These are phyloP conservation scores for Euthynnus affinis DNA, from an alignment of 2,797 vertebrate species.

Conservation along the genomic window DNA sequence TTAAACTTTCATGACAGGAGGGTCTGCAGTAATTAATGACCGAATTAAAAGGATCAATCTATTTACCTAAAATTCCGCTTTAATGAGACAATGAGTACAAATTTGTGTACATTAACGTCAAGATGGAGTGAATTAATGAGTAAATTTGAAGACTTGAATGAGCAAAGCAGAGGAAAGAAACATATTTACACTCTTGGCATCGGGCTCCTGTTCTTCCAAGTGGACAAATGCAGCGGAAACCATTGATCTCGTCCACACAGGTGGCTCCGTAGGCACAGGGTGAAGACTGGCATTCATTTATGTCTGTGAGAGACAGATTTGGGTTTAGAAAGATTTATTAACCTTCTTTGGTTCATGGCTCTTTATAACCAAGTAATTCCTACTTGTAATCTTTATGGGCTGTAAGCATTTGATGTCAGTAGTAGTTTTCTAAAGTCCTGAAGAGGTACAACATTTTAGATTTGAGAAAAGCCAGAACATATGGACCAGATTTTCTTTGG, in stretches of 20 bases:
- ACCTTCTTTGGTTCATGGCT: too few species aligned
- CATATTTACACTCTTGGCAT: constrained; percentile 94
- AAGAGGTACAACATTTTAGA: neutral
- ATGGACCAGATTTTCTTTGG: too few species aligned
- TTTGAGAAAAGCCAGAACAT: too few species aligned
- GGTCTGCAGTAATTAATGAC: neutral
- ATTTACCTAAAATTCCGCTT: neutral
- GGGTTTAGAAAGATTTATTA: neutral
- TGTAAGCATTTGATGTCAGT: neutral
- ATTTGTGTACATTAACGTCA: neutral
- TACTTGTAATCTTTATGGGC: neutral
- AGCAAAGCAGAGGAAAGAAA: neutral
- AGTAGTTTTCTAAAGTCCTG: neutral
- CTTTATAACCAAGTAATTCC: neutral
- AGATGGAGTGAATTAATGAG: neutral
- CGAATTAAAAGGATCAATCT: neutral
- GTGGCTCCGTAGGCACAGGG: constrained; percentile 97
- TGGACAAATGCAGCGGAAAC: constrained; percentile 94
- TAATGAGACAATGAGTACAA: neutral
- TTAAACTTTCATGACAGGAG: neutral
- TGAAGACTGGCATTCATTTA: constrained; percentile 98
- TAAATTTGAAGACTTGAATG: neutral
- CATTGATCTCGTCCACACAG: constrained; percentile 96
- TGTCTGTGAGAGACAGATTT: constrained; percentile 82
- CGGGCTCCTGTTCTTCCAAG: constrained; percentile 90